Base-by-base conservation (phyloP, 2,797 vertebrate genomes). In the Decapterus maruadsi region DNA sequence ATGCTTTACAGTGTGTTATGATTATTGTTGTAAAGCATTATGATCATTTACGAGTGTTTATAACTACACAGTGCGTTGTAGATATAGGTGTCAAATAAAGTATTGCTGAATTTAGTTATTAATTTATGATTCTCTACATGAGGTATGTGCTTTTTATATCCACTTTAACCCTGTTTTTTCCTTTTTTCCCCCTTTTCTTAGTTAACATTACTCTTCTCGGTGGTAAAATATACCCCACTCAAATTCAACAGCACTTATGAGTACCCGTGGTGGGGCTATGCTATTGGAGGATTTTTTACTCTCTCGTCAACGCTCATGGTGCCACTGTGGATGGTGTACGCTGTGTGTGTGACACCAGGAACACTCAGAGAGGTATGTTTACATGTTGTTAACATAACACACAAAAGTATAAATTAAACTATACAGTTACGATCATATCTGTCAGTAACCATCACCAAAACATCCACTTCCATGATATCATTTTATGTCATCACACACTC, bases 231-330 rank as follows among this genome's bases (percentile, higher is more conserved):
- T 55, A 92, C 87, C 0, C 95, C 95, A 0, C 91, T 96, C 10
- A 95, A 92, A 78, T 92, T 96, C 64, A 95, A 94, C 92, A 92
- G 93, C 73, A 84, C 79, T 0, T 96, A 96, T 71, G 94, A 95
- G 62, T 96, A 96, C 70, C 95, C 95, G n/a, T 96, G 95, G 95
- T 96, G 95, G 95, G 95, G 95, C 53, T 95, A 95, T 9, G 43
- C 83, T 8, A 90, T 96, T 2, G 95, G 95, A 59, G 94, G 92
- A 16, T 90, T 94, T 57, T 91, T 96, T 12, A 95, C 94, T 19
- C 94, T 96, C 14, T 96, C 95, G 12, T 95, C 95, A n/a, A 95
- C 95, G 4, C 84, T 96, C 11, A 8, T 95, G 70, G 84, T 95
- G 68, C 95, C 95, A 59, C 50, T 94, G 29, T 95, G 93, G 94